Evolutionary conservation across 2,113 vertebrate genomes (phyloP), one percentile per base, ranked within the genome.

Genomic region (Octodon degus): DNA sequence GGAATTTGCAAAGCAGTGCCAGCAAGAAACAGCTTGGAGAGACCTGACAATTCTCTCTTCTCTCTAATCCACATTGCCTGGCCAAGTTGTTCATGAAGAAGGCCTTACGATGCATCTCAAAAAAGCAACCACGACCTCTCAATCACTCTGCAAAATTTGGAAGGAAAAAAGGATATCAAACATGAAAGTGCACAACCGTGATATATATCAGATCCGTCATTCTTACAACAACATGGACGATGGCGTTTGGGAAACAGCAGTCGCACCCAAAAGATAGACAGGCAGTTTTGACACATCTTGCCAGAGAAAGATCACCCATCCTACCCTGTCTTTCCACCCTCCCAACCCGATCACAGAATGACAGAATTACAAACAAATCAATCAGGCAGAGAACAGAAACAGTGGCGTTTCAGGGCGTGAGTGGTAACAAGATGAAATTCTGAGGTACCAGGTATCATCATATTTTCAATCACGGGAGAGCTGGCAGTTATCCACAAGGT

Each of bases 261-360:
- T 94, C 7, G 25, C 85, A 63, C 93, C 95, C 84, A 89, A 85
- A 88, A 95, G 97, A 97, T 24, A 97, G 95, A 95, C 83, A 92
- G 95, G 93, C 94, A 95, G 96, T 91, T 97, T 90, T 96, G 96
- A 97, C 93, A 86, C 1, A 8, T 70, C 70, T 95, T 84, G 70
- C 93, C 87, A 70, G 63, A 74, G 86, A 90, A 93, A 80, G 55
- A 86, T 97, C 94, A 79, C 96, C 89, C 58, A 19, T 37, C 87
- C 67, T 83, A 37, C 22, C 58, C 16, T 0, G 0, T 30, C 72
- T 50, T 63, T 7, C 81, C 55, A 27, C 93, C 91, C 55, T 80
- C 86, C 34, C 1, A 19, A 92, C 58, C 92, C 4, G 13, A 90
- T 93, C 65, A 40, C 17, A 5, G 81, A 89, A 90, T 94, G 95